Evolutionary conservation across 2,113 vertebrate species (phyloP).

Genomic region (Oryzias curvinotus): DNA sequence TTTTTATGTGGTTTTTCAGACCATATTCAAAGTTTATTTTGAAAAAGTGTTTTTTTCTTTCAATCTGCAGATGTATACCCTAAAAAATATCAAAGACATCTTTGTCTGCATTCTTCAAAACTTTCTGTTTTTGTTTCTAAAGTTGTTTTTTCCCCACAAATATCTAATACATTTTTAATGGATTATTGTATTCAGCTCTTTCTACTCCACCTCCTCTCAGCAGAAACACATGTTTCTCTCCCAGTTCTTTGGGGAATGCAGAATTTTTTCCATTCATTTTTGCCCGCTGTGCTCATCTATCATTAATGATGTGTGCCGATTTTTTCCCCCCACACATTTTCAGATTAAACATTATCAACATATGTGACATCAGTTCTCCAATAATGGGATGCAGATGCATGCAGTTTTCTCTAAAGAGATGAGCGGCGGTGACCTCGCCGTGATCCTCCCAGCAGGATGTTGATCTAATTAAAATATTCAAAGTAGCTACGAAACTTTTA

Average conservation of each 20-base stretch:
- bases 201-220: slow-evolving; percentile 11
- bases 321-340: slow-evolving; percentile 12
- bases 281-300: slow-evolving; percentile 47
- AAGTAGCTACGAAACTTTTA: slow-evolving; percentile 5
- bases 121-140: slow-evolving; percentile 21
- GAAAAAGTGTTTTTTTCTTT: slow-evolving; percentile 9
- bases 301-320: slow-evolving; percentile 39
- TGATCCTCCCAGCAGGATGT: slow-evolving; percentile 18
- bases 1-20: not conserved
- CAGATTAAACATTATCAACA: not conserved
- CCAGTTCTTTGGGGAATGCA: slow-evolving; percentile 8
- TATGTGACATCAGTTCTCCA: slow-evolving; percentile 22
- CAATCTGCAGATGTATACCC: not conserved
- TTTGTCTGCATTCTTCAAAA: slow-evolving; percentile 36
- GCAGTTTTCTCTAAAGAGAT: not conserved
- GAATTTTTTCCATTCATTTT: slow-evolving; percentile 30
- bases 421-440: slow-evolving; percentile 10
- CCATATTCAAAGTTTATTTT: not conserved
- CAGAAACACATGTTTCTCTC: slow-evolving; percentile 21
- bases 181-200: slow-evolving; percentile 23
- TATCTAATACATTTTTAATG: slow-evolving; percentile 60
- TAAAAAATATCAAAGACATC: slow-evolving; percentile 12
- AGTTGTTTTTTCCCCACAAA: slow-evolving; percentile 24
- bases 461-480: slow-evolving; percentile 16
- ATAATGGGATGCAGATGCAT: slow-evolving; percentile 2